phyloP scores from a whole-genome alignment of 2,888 invertebrate genomes.

The Drosophila greeni region DNA sequence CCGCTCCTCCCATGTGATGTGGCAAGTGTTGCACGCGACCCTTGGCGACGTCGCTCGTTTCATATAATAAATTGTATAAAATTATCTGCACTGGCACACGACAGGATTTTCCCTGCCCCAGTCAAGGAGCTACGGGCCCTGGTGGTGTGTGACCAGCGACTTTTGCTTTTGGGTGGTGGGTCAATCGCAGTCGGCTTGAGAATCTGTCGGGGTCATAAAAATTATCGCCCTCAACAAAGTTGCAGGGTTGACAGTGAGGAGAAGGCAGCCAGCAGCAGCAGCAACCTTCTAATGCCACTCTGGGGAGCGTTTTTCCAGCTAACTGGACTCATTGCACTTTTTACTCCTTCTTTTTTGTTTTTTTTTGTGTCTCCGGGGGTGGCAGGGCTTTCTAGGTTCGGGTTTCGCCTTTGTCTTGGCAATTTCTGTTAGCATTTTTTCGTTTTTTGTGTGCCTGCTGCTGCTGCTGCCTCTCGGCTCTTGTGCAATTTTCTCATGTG shows the following conservation, averaged over 20 bases:
- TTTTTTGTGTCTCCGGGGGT: slow-evolving; percentile 63
- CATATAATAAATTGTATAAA: slow-evolving; percentile 68
- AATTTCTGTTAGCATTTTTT: slow-evolving; percentile 59
- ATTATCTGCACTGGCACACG: slow-evolving; percentile 67
- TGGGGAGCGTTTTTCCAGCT: slow-evolving; percentile 63
- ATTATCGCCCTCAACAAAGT: slow-evolving; percentile 66
- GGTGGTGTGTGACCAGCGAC: slow-evolving; percentile 40
- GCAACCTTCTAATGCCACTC: slow-evolving; percentile 64
- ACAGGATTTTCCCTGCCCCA: slow-evolving; percentile 38
- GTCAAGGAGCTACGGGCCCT: not conserved
- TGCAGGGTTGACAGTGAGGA: slow-evolving; percentile 56
- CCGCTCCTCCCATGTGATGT: slow-evolving; percentile 42
- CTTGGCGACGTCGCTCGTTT: slow-evolving; percentile 61
- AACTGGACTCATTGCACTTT: slow-evolving; percentile 39
- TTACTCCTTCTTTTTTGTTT: slow-evolving; percentile 34
- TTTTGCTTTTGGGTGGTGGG: slow-evolving; percentile 56
- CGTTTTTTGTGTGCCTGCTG: slow-evolving; percentile 36
- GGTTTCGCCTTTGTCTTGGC: slow-evolving; percentile 48
- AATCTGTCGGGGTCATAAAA: slow-evolving; percentile 64
- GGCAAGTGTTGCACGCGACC: slow-evolving; percentile 71
- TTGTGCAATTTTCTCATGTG: slow-evolving; percentile 60
- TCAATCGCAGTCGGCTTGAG: slow-evolving; percentile 63
- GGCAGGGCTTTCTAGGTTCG: slow-evolving; percentile 47
- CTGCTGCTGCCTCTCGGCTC: slow-evolving; percentile 27
- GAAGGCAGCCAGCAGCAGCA: slow-evolving; percentile 10